These are phyloP conservation scores for Synchiropus splendidus DNA, from an alignment of 2,113 vertebrate genomes.

Conservation along the genomic window DNA sequence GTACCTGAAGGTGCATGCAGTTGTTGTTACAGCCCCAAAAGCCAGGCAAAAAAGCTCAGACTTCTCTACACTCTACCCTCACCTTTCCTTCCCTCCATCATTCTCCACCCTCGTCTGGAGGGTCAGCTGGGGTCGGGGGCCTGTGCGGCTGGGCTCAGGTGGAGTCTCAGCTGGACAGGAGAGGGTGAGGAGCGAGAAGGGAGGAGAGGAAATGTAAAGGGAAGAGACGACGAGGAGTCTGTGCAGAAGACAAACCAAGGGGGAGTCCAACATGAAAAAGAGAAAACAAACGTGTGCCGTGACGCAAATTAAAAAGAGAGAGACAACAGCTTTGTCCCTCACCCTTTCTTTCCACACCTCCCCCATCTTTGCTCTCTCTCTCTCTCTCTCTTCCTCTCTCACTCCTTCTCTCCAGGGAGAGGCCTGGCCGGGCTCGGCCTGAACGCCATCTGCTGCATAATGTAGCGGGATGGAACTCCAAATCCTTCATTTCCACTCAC, in stretches of 20 bases:
- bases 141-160: constrained; percentile 63
- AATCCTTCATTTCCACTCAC: constrained; percentile 70
- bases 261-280: constrained; percentile 18
- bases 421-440: constrained; percentile 65
- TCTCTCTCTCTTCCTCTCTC: constrained; percentile 56
- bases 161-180: constrained; percentile 57
- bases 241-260: constrained; percentile 24
- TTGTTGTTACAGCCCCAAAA: no score
- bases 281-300: constrained; percentile 44
- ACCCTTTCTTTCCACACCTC: constrained; percentile 48
- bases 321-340: constrained; percentile 57
- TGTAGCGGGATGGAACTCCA: constrained; percentile 71
- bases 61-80: no score
- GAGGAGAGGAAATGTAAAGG: constrained; percentile 4
- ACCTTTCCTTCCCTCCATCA: constrained; percentile 17
- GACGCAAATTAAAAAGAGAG: constrained; percentile 16
- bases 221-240: constrained; percentile 10
- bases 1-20: no score
- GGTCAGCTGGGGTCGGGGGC: constrained; percentile 59
- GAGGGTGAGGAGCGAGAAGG: constrained; percentile 1
- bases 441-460: constrained; percentile 73
- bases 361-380: constrained; percentile 50
- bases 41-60: no score
- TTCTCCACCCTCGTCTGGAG: constrained; percentile 23
- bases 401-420: constrained; percentile 60